phyloP scores from a whole-genome alignment of 2,113 vertebrate genomes.

The Pteronura brasiliensis region DNA sequence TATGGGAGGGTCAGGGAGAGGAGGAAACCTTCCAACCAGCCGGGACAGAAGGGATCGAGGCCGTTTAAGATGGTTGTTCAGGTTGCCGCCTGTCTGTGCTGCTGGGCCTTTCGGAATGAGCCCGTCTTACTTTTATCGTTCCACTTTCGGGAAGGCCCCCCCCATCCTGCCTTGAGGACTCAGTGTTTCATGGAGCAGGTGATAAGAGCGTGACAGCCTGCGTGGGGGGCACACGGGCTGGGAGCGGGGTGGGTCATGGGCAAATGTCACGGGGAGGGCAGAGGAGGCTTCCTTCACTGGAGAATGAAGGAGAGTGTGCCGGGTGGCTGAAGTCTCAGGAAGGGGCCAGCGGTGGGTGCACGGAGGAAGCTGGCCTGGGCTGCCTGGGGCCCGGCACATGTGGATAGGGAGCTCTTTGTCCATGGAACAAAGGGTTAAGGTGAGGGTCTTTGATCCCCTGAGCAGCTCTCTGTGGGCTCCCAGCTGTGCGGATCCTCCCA shows the following conservation, averaged over 20 bases:
- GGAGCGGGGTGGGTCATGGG: background rate
- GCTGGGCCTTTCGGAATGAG: background rate
- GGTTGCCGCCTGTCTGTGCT: background rate
- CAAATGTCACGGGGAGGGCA: background rate
- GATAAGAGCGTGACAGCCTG: background rate
- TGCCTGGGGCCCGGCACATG: rapidly evolving
- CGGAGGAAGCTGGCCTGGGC: background rate
- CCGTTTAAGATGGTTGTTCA: background rate
- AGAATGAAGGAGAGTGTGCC: background rate
- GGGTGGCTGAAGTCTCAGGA: background rate
- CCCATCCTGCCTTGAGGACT: background rate
- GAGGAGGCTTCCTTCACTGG: background rate
- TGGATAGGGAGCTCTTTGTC: background rate
- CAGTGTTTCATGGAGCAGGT: background rate
- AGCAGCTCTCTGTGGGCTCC: background rate
- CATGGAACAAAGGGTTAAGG: rapidly evolving
- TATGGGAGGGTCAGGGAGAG: background rate
- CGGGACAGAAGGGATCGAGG: background rate
- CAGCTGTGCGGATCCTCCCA: rapidly evolving
- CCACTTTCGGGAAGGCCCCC: background rate
- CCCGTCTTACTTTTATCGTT: background rate
- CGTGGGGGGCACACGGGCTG: background rate
- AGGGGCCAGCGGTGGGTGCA: rapidly evolving
- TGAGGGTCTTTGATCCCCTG: background rate
- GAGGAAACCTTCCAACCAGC: background rate